These are phyloP conservation scores for Anguilla rostrata DNA, from an alignment of 2,113 vertebrate species.

Conservation along the genomic window DNA sequence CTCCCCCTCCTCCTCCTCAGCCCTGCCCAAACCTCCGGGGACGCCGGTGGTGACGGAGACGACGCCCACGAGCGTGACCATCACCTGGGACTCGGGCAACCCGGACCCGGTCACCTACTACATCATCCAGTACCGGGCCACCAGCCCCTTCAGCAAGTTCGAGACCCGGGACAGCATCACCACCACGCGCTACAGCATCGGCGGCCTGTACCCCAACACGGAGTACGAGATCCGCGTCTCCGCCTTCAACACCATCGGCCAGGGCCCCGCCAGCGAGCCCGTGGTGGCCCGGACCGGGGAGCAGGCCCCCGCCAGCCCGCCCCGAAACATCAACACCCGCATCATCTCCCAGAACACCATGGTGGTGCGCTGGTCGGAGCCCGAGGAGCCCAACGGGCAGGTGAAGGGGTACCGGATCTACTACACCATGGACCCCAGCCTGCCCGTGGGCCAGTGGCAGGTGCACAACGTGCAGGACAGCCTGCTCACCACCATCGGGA, in stretches of 20 bases:
- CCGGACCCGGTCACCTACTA: constrained; percentile 94
- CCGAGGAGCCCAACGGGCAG: constrained; percentile 94
- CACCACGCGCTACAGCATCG: constrained; percentile 97
- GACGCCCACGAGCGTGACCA: constrained; percentile 95
- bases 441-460: constrained; percentile 88
- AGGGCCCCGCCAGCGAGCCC: constrained; percentile 90
- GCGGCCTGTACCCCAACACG: constrained; percentile 95
- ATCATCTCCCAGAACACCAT: constrained; percentile 93
- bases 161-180: constrained; percentile 96
- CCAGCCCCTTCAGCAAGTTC: constrained; percentile 89
- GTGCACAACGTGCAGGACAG: constrained; percentile 97
- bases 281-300: constrained; percentile 93
- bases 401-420: constrained; percentile 94
- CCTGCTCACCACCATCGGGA: constrained; percentile 90
- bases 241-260: constrained; percentile 93
- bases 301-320: constrained; percentile 92
- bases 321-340: constrained; percentile 87
- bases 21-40: constrained; percentile 93
- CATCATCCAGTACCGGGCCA: constrained; percentile 93
- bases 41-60: constrained; percentile 93
- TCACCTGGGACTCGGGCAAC: constrained; percentile 98
- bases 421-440: constrained; percentile 92
- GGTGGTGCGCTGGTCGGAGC: constrained; percentile 97
- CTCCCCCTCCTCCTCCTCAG: constrained; percentile 60
- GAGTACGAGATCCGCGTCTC: constrained; percentile 98